Conservation (phyloP, 2,888 invertebrate genomes). For the Acholoe squamosa region DNA sequence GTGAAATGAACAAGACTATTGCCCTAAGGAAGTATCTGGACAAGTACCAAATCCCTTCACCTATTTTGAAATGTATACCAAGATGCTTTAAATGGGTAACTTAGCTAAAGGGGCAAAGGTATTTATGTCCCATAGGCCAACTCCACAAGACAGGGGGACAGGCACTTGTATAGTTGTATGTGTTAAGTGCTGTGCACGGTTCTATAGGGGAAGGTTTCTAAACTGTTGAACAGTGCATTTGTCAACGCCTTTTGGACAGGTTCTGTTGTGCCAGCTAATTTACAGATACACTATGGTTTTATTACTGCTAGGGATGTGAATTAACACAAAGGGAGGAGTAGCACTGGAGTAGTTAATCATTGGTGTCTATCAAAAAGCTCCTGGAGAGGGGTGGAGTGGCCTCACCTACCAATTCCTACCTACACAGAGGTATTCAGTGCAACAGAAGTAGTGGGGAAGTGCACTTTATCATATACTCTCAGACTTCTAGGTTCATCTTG, state of each 20-base stretch:
- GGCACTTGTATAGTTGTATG: too few relatives aligned
- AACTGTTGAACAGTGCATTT: not conserved
- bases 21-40: too few relatives aligned
- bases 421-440: not conserved
- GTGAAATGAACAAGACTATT: too few relatives aligned
- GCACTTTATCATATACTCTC: not conserved
- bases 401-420: not conserved
- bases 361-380: not conserved
- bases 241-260: not conserved
- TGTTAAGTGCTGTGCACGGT: not conserved
- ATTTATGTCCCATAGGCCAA: too few relatives aligned
- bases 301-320: not conserved
- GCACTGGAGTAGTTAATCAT: not conserved
- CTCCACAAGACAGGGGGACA: too few relatives aligned
- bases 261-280: not conserved
- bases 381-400: not conserved
- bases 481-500: not conserved
- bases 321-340: not conserved
- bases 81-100: too few relatives aligned
- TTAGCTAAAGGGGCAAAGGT: too few relatives aligned
- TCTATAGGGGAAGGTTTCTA: not conserved
- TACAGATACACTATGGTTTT: not conserved
- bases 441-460: conserved; percentile 2
- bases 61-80: too few relatives aligned
- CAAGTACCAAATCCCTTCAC: too few relatives aligned